Base-by-base conservation (phyloP, 2,797 vertebrate genomes). In the Hirundo rustica region DNA sequence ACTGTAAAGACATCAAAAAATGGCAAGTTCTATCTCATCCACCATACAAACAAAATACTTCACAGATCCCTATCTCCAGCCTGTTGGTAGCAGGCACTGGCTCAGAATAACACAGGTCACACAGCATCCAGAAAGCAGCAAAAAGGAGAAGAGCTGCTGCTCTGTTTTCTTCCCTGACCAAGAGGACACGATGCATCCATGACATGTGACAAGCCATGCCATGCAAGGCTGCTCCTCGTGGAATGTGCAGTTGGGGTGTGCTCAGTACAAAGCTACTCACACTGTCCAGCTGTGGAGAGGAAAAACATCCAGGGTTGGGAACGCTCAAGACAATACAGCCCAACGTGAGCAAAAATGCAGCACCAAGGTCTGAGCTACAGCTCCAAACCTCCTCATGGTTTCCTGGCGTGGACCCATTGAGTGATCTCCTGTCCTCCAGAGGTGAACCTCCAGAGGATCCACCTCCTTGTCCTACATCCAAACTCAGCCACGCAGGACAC, bases 131-230 rank as follows among this genome's bases (percentile, higher is more conserved):
- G 40, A 62, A 67, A 34, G 32, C 14, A 66, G 42, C 10, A 2
- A 5, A 57, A 78, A 75, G 58, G 27, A 18, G 57, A 30, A 85
- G 4, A 70, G 27, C 18, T 47, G 21, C 45, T 77, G 12, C 17
- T 78, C 50, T 78, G 36, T 42, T 45, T 85, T 72, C 16, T 53
- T 78, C 71, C 38, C 44, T 71, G 55, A 66, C 30, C 1, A 4
- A 75, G 20, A 53, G 6, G 18, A 27, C 25, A 42, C 0, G 2
- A 2, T 5, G 27, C 22, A 82, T 13, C 29, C 2, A 2, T 1
- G 5, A 38, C 4, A 48, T 0, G 1, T 21, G 44, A 84, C 57
- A 61, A n/a, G 19, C 47, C 29, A 40, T 0, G 2, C 18, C 7
- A 4, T 18, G 30, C 20, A 36, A 34, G 11, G 23, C n/a, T 94